Conservation (phyloP, 2,888 invertebrate genomes). For the Phortica okadai region DNA sequence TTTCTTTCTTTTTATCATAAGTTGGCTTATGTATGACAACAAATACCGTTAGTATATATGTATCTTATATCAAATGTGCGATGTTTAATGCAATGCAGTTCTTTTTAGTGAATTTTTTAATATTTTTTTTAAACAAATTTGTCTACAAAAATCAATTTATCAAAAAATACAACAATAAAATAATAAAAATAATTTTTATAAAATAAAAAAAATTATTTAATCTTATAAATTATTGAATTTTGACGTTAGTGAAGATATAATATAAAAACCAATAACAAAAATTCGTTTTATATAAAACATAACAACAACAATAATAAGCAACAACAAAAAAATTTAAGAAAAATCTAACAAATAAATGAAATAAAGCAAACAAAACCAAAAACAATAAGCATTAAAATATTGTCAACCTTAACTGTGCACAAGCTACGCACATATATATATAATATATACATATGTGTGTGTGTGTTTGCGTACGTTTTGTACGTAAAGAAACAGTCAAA, state of each 20-base stretch:
- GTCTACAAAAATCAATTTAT: too few relatives aligned
- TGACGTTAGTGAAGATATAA: neutral
- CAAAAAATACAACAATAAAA: too few relatives aligned
- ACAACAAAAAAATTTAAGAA: neutral
- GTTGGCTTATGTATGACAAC: too few relatives aligned
- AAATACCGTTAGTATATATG: too few relatives aligned
- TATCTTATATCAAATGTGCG: too few relatives aligned
- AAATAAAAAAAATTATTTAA: neutral
- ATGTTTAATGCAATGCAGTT: too few relatives aligned
- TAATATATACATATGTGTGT: neutral
- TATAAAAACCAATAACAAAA: conserved; percentile 2
- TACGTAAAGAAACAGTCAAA: neutral
- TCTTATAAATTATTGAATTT: neutral
- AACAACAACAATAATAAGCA: neutral
- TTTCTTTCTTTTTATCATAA: neutral
- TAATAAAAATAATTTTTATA: neutral
- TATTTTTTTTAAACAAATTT: too few relatives aligned
- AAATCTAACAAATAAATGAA: neutral
- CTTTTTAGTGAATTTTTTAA: too few relatives aligned
- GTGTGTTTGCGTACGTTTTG: conserved; percentile 16
- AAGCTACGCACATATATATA: neutral
- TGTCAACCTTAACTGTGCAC: conserved; percentile 18
- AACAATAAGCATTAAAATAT: neutral
- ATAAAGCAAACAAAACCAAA: neutral
- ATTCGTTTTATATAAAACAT: neutral